Evolutionary conservation across 2,888 invertebrate genomes (phyloP).

Genomic region (Mythimna impura): DNA sequence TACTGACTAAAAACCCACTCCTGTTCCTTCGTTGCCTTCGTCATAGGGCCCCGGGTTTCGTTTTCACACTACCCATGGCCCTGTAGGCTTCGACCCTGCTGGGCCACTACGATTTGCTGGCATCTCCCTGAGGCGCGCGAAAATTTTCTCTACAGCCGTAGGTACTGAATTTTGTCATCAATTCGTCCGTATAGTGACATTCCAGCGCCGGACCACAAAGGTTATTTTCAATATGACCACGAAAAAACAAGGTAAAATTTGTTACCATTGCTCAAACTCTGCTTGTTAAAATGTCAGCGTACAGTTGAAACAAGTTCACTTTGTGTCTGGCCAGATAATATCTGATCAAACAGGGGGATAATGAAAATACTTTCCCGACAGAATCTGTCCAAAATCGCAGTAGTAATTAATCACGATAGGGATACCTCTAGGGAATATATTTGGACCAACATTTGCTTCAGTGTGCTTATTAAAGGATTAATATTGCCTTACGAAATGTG

Average conservation of each 20-base stretch:
- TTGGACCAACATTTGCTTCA: constrained; percentile 1
- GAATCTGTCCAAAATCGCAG: constrained; percentile 11
- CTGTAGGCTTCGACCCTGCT: too few species aligned
- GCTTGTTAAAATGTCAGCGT: constrained; percentile 37
- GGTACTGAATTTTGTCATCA: background rate
- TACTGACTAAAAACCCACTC: too few species aligned
- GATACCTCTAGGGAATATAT: constrained; percentile 14
- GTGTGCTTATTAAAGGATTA: background rate
- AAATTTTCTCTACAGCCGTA: too few species aligned
- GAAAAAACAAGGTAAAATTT: background rate
- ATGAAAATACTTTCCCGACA: constrained; percentile 54
- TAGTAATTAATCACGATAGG: constrained; percentile 14
- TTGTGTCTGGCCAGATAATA: constrained; percentile 36
- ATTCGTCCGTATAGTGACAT: background rate
- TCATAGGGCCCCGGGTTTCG: too few species aligned
- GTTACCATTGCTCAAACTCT: constrained; percentile 22
- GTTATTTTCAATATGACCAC: background rate
- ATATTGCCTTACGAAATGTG: background rate
- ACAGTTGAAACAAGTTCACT: constrained; percentile 47
- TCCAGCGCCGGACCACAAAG: background rate
- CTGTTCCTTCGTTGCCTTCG: too few species aligned
- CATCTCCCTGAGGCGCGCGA: too few species aligned
- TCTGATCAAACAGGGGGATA: constrained; percentile 39
- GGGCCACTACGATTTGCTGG: too few species aligned
- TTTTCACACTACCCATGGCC: too few species aligned